Percentiles rank a stretch among this genome's conserved stretches.
These are phyloP conservation scores for Pteromalus puparum DNA, from an alignment of 1,140 invertebrate genomes.

Conservation along the genomic window DNA sequence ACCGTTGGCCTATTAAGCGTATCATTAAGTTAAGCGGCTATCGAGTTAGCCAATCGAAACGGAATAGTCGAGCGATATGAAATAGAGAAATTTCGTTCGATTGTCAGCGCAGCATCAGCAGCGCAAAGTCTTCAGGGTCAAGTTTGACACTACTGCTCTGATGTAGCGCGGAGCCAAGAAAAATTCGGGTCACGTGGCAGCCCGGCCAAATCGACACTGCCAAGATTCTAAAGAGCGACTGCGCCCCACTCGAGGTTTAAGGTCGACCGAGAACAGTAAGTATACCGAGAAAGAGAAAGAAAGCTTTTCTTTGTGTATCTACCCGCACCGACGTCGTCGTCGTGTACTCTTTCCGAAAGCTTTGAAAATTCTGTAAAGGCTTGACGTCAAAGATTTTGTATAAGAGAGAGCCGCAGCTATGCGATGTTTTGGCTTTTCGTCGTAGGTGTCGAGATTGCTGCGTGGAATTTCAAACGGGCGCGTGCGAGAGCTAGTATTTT, in stretches of 20 bases:
- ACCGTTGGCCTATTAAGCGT: background rate
- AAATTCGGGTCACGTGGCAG: conserved; percentile 61
- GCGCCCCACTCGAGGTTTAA: conserved; percentile 61
- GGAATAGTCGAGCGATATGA: background rate
- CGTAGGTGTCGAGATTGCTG: background rate
- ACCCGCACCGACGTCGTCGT: background rate
- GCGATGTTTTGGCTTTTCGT: background rate
- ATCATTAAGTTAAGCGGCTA: background rate
- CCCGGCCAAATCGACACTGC: conserved; percentile 56
- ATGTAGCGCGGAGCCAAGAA: conserved; percentile 58
- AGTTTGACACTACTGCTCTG: conserved; percentile 57
- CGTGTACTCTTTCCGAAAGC: background rate
- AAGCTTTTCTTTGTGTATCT: conserved; percentile 45
- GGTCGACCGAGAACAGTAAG: conserved; percentile 56
- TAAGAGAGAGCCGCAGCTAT: background rate
- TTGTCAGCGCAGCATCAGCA: conserved; percentile 14
- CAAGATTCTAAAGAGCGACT: conserved; percentile 59
- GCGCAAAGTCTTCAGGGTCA: conserved; percentile 63
- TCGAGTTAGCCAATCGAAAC: conserved; percentile 10
- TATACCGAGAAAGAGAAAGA: background rate
- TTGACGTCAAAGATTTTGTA: background rate
- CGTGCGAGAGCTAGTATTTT: background rate
- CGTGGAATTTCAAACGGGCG: background rate
- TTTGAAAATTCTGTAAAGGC: background rate
- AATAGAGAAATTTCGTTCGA: conserved; percentile 2